A percentile compares a stretch with the other conserved stretches of the same genome.
These are phyloP conservation scores for Neodiprion fabricii DNA, from an alignment of 1,140 invertebrate species.

Conservation along the genomic window DNA sequence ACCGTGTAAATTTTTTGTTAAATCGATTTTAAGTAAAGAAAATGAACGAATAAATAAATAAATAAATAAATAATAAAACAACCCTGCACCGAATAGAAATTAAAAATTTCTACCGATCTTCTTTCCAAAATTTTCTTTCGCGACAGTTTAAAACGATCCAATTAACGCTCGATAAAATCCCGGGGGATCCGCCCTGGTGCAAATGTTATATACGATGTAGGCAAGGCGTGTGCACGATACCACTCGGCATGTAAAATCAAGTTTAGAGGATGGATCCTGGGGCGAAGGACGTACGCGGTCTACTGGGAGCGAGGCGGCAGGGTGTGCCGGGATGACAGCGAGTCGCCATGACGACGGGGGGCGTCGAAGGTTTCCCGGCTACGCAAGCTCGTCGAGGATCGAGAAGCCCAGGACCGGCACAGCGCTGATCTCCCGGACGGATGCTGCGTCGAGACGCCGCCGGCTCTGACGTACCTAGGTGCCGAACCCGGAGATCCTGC, in stretches of 20 bases:
- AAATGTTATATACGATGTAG: too few species aligned
- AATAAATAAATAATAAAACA: too few species aligned
- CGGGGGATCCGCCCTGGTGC: too few species aligned
- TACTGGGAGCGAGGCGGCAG: neutral
- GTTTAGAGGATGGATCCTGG: too few species aligned
- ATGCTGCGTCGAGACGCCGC: conserved; percentile 1
- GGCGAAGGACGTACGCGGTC: neutral
- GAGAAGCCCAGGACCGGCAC: conserved; percentile 1
- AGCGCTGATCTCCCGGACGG: neutral
- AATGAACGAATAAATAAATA: neutral
- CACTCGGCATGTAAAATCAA: too few species aligned
- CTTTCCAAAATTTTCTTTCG: too few species aligned
- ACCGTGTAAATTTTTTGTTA: neutral
- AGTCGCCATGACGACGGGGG: neutral
- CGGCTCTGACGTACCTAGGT: neutral
- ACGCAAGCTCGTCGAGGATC: conserved; percentile 3
- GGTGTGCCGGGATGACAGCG: neutral
- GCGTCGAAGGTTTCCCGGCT: neutral
- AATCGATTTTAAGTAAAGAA: neutral
- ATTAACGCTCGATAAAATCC: too few species aligned
- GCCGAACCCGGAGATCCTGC: conserved; percentile 1
- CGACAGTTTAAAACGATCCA: neutral
- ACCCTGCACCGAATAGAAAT: neutral
- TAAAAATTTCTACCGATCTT: neutral
- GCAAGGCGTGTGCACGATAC: too few species aligned